These are phyloP conservation scores for Halcyon chelicuti DNA, from an alignment of 2,797 vertebrate species.

Conservation along the genomic window DNA sequence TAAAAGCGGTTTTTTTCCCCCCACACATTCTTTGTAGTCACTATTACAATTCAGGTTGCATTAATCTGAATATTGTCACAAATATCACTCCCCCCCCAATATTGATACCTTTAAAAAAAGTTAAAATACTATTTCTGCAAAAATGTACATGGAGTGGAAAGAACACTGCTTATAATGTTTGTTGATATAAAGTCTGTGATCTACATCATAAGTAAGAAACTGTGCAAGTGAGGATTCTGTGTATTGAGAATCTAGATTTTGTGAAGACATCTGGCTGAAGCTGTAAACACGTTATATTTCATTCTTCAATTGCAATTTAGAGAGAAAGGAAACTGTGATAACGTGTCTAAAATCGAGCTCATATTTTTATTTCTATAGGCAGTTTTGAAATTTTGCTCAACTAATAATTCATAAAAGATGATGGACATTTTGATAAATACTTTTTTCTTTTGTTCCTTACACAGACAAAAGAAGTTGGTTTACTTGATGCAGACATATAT, in stretches of 20 bases:
- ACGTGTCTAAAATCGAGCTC: background rate
- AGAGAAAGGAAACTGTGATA: background rate
- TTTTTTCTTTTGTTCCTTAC: background rate
- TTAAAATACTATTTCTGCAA: background rate
- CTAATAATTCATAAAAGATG: background rate
- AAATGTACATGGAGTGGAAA: background rate
- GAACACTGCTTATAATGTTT: background rate
- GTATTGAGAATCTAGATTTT: background rate
- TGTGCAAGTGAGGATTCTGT: background rate
- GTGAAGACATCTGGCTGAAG: background rate
- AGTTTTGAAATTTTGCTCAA: background rate
- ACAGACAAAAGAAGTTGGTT: conserved; percentile 88
- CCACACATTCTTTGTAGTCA: background rate
- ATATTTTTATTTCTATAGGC: background rate
- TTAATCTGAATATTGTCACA: background rate
- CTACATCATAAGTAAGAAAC: background rate
- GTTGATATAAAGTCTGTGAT: background rate
- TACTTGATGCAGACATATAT: conserved; percentile 94
- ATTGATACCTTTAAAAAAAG: background rate
- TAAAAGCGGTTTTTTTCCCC: background rate
- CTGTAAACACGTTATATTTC: background rate
- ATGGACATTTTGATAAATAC: background rate
- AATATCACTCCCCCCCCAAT: background rate
- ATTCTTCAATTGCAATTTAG: background rate
- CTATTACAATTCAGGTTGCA: background rate